Evolutionary conservation across 2,797 vertebrate species (phyloP).

Genomic region (Cryptoblepharus egeriae): DNA sequence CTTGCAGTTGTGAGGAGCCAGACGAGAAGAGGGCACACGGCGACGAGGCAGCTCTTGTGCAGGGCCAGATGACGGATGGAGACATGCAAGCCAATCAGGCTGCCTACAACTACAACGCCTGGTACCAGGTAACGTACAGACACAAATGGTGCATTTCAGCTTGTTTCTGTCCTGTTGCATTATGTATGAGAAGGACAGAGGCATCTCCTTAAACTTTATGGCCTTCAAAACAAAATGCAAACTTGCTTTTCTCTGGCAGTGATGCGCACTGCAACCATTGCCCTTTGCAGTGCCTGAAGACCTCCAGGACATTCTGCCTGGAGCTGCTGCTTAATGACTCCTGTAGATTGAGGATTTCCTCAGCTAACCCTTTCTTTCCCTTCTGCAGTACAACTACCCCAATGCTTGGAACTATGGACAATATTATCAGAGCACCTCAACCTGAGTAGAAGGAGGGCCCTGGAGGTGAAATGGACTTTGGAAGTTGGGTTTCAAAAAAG

Average conservation of each 20-base stretch:
- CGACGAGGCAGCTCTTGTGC: constrained; percentile 80
- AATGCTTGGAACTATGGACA: constrained; percentile 97
- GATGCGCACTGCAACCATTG: too few species aligned
- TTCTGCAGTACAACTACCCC: constrained; percentile 87
- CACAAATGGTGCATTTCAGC: too few species aligned
- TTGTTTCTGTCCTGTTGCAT: not conserved
- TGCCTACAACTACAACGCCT: constrained; percentile 94
- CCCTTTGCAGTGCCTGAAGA: too few species aligned
- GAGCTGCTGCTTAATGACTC: not conserved
- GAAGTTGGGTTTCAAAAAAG: constrained; percentile 64
- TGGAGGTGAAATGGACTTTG: constrained; percentile 55
- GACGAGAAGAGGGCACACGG: constrained; percentile 90
- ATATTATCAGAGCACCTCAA: constrained; percentile 95
- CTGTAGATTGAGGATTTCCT: not conserved
- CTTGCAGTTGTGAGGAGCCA: constrained; percentile 87
- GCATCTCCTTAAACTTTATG: too few species aligned
- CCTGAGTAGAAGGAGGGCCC: constrained; percentile 79
- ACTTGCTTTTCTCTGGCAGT: too few species aligned
- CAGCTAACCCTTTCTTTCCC: not conserved
- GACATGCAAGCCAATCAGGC: constrained; percentile 89
- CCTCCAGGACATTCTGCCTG: too few species aligned
- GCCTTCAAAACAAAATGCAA: too few species aligned
- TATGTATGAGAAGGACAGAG: too few species aligned
- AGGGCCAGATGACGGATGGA: constrained; percentile 80
- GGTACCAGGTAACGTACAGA: constrained; percentile 95